Percentiles rank a stretch among this genome's conserved stretches.
Conservation (phyloP, 1,140 invertebrate genomes). For the Goniozus legneri region DNA sequence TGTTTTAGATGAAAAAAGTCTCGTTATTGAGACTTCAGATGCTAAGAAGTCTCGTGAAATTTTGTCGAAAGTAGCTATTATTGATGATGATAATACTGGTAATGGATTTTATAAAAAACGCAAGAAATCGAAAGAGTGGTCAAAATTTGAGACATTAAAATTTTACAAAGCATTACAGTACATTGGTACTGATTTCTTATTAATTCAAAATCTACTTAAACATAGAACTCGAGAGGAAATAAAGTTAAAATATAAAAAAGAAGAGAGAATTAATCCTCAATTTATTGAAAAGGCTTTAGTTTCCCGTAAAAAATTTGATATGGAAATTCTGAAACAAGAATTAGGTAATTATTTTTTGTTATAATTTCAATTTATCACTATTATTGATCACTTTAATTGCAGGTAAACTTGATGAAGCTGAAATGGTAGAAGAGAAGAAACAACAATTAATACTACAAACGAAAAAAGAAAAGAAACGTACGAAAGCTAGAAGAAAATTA, state of each 20-base stretch:
- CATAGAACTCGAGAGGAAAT: slow-evolving; percentile 73
- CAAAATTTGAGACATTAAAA: slow-evolving; percentile 69
- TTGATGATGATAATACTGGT: slow-evolving; percentile 62
- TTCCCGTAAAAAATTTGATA: slow-evolving; percentile 54
- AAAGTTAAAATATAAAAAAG: slow-evolving; percentile 73
- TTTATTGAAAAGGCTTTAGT: slow-evolving; percentile 59
- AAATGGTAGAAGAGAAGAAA: too few relatives aligned
- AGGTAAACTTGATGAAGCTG: too few relatives aligned
- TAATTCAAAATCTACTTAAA: slow-evolving; percentile 82
- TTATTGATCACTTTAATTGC: background rate
- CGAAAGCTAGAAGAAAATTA: slow-evolving; percentile 13
- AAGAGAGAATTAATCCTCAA: slow-evolving; percentile 58
- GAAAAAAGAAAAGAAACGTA: slow-evolving; percentile 16
- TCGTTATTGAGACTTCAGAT: slow-evolving; percentile 74
- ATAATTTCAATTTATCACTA: background rate
- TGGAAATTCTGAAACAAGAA: slow-evolving; percentile 50
- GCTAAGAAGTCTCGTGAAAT: slow-evolving; percentile 61
- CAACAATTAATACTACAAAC: too few relatives aligned
- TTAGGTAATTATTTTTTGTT: slow-evolving; percentile 45
- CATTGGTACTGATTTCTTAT: slow-evolving; percentile 84
- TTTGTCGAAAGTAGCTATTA: slow-evolving; percentile 62
- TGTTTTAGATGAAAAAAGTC: slow-evolving; percentile 81
- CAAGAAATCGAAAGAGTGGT: slow-evolving; percentile 65
- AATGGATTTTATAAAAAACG: slow-evolving; percentile 65
- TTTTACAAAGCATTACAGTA: slow-evolving; percentile 86